Evolutionary conservation across 2,797 vertebrate genomes (phyloP), one percentile per base, ranked within the genome.

Genomic region (Rhynchonycteris naso): DNA sequence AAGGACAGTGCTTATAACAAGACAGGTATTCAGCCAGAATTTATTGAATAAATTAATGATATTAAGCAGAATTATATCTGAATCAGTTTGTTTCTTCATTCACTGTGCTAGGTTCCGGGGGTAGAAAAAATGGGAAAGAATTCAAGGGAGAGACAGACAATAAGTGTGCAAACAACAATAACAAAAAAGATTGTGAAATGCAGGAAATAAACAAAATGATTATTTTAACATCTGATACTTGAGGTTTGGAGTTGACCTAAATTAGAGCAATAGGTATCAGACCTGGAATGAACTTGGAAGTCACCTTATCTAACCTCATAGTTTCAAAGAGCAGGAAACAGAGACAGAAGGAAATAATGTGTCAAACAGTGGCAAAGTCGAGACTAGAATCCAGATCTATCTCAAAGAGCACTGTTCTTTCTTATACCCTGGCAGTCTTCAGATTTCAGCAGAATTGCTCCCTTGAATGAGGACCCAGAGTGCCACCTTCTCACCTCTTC

Each of bases 41-140:
- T 56, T 87, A 28, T 79, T 82, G 92, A 85, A n/a, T 74, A 58
- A 89, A 79, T 83, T 38, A 63, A 78, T 19, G 15, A 13, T 12
- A 54, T 35, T n/a, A 80, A 76, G 68, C 38, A 92, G 82, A 96
- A 92, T 26, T 69, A 19, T 74, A 38, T 59, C 22, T 80, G 81
- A 88, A 54, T 88, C 21, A 35, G 9, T 84, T 90, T 47, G 10
- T 47, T 63, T 28, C 33, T 81, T 38, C n/a, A 68, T 74, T 95
- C n/a, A 69, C 47, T 26, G 28, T 89, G 10, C 26, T 75, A 50
- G 33, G 35, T 72, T 11, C 65, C 54, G 11, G 21, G 43, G 71
- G 59, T 58, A 59, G 52, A 63, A 13, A 69, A 74, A 78, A 68
- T 12, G 38, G 71, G 56, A 19, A 84, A 74, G 78, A 74, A 18